phyloP scores from a whole-genome alignment of 2,888 invertebrate genomes.

The Isotomurus palustris region DNA sequence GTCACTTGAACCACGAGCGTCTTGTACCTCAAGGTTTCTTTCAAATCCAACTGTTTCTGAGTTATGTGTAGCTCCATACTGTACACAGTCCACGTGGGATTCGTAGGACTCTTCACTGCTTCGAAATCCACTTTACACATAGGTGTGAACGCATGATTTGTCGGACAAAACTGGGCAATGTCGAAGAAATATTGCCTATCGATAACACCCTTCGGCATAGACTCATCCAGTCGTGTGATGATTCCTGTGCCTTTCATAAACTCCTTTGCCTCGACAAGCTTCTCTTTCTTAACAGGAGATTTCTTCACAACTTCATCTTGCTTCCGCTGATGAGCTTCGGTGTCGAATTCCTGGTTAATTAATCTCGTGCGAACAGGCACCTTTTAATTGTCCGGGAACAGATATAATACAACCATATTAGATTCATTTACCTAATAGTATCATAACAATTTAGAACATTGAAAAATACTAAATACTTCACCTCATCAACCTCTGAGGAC shows the following conservation, averaged over 20 bases:
- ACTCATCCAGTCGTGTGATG: constrained; percentile 31
- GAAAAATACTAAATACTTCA: too few relatives aligned
- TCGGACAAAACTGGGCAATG: constrained; percentile 18
- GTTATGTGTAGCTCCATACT: constrained; percentile 16
- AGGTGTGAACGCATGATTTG: constrained; percentile 5
- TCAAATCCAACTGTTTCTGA: constrained; percentile 11
- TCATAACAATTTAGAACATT: too few relatives aligned
- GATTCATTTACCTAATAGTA: too few relatives aligned
- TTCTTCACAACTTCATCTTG: neutral
- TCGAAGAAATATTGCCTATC: constrained; percentile 34
- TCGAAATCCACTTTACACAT: constrained; percentile 30
- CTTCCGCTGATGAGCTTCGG: too few relatives aligned
- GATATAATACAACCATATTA: too few relatives aligned
- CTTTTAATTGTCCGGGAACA: too few relatives aligned
- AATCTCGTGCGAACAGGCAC: too few relatives aligned
- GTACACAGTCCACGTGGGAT: constrained; percentile 24
- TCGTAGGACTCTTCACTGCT: constrained; percentile 13
- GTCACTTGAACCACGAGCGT: constrained; percentile 17
- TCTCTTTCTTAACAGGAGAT: neutral
- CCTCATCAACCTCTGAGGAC: neutral
- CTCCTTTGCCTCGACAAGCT: constrained; percentile 5
- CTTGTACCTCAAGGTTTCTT: constrained; percentile 11
- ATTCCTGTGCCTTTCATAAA: constrained; percentile 13
- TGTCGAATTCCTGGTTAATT: neutral
- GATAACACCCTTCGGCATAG: constrained; percentile 27